These are phyloP conservation scores for Drosophila borborema DNA, from an alignment of 2,888 invertebrate genomes.

Conservation along the genomic window DNA sequence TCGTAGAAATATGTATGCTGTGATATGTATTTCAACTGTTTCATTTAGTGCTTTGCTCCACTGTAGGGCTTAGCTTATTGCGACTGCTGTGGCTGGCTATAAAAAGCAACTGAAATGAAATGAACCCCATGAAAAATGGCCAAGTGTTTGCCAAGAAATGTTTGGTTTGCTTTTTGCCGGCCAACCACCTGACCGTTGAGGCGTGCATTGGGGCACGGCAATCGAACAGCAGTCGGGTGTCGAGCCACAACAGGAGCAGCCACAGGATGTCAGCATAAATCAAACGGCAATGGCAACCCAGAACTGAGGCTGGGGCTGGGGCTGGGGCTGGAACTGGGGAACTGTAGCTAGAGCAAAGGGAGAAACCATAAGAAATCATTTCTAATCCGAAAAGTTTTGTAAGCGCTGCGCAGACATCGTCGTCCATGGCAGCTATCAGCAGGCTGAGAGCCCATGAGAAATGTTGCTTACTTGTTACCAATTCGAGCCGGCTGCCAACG, in stretches of 20 bases:
- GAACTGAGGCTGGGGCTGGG: not conserved
- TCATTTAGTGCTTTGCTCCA: constrained; percentile 19
- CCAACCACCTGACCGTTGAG: constrained; percentile 71
- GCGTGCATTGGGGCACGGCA: constrained; percentile 65
- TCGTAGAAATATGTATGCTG: too few species aligned
- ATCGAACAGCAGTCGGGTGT: constrained; percentile 46
- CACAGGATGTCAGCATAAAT: constrained; percentile 82
- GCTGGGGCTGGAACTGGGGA: not conserved
- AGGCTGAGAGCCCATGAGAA: constrained; percentile 47
- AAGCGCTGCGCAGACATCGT: constrained; percentile 50
- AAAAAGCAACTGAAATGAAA: constrained; percentile 76
- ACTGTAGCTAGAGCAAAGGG: constrained; percentile 4
- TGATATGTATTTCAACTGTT: not conserved
- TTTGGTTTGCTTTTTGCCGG: constrained; percentile 69
- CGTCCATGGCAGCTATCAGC: constrained; percentile 64
- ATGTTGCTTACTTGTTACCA: constrained; percentile 67
- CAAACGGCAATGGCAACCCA: constrained; percentile 66
- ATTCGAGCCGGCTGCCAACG: constrained; percentile 25
- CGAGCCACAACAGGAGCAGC: constrained; percentile 38
- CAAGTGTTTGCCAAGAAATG: constrained; percentile 80
- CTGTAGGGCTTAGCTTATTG: constrained; percentile 20
- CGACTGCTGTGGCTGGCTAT: constrained; percentile 46
- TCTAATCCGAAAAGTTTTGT: constrained; percentile 77
- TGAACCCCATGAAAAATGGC: constrained; percentile 79
- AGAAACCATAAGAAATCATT: constrained; percentile 75